Base-by-base conservation (phyloP, 2,113 vertebrate genomes). In the Chaetodon auriga region DNA sequence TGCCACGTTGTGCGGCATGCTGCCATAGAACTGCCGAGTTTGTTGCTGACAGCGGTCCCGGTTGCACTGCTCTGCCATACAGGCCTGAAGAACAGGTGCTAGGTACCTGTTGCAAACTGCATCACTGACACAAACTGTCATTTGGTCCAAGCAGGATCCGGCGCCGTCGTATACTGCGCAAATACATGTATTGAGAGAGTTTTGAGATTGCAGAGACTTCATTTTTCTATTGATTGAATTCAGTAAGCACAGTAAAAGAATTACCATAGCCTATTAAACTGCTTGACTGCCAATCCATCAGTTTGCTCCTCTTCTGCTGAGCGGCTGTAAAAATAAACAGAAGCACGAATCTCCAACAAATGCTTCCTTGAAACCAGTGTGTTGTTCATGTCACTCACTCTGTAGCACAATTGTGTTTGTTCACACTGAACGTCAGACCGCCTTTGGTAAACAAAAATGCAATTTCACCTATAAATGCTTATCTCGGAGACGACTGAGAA, bases 21-120 rank as follows among this genome's bases (percentile, higher is more conserved):
- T 92, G 71, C 49, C 51, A 63, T 97, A 98, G 92, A 99, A 97
- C 86, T 86, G 88, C 70, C 87, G 91, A 54, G 95, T 91, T 35
- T 90, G 95, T 66, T 49, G 82, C 86, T 93, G 96, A 87, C 98
- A 99, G n/a, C 65, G 93, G 30, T 92, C 90, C n/a, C 81, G 60
- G 49, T 95, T 81, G 46, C 97, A 98, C 5, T 61, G 84, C 55
- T 87, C 92, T 25, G 81, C 73, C 49, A 76, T 90, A 83, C 97
- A 99, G 16, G 92, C 91, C 92, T 94, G 94, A 48, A 97, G 94
- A 80, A 97, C 96, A 15, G 92, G 89, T 36, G 93, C 95, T 68
- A 98, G 90, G 71, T 93, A 89, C 68, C 87, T 95, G 85, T 98
- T 99, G 81, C 97, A 99, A 7, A 94, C 89, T 74, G 93, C 75